Evolutionary conservation across 2,113 vertebrate species (phyloP).

Genomic region (Nestor notabilis): DNA sequence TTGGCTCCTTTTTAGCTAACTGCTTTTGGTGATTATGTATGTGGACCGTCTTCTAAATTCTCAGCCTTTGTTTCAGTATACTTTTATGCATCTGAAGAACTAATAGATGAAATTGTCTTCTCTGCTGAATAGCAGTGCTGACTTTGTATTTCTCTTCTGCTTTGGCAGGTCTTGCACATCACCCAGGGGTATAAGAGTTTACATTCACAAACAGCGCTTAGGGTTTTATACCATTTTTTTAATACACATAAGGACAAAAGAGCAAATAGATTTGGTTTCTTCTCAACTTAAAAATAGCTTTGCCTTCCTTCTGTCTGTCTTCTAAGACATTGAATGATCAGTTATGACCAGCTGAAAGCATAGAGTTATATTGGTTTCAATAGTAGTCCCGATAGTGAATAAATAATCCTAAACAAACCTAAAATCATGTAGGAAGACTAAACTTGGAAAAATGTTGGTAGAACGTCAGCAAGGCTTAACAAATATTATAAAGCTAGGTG

Average conservation of each 20-base stretch:
- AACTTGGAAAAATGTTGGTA: background rate
- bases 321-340: background rate
- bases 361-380: background rate
- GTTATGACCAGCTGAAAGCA: background rate
- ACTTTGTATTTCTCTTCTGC: background rate
- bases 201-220: background rate
- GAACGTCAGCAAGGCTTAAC: background rate
- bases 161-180: background rate
- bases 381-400: background rate
- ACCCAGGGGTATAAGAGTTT: background rate
- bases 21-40: background rate
- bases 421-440: background rate
- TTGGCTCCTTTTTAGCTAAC: background rate
- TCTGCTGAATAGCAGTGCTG: background rate
- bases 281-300: background rate
- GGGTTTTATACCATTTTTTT: background rate
- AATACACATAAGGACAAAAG: background rate
- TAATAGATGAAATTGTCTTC: background rate
- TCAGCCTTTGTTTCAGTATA: background rate
- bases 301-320: background rate
- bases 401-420: background rate
- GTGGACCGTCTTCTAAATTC: background rate
- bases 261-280: background rate
- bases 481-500: background rate
- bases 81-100: background rate